Evolutionary conservation across 2,888 invertebrate species (phyloP).

Genomic region (Gisinianus flammeolus): DNA sequence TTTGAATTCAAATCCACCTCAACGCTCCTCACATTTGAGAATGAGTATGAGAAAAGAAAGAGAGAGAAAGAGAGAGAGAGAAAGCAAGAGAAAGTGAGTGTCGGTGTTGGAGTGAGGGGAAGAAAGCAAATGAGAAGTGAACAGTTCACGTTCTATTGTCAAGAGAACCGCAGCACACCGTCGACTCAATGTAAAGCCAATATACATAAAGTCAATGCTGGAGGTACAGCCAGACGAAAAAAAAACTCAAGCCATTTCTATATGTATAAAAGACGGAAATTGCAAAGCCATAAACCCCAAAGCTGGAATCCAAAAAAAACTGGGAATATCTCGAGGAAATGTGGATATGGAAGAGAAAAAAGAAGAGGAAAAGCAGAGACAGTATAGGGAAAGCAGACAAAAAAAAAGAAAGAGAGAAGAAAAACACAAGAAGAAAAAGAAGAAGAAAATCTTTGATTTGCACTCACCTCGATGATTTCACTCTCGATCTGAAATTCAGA

Average conservation of each 20-base stretch:
- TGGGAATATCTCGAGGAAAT: too few relatives aligned
- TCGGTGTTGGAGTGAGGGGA: background rate
- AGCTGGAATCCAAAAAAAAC: too few relatives aligned
- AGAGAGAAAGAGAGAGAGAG: background rate
- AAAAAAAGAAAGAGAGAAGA: background rate
- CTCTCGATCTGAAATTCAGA: constrained; percentile 52
- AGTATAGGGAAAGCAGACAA: background rate
- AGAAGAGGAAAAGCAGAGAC: background rate
- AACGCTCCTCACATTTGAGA: constrained; percentile 6
- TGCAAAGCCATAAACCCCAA: background rate
- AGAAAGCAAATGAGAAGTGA: constrained; percentile 29
- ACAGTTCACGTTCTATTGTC: too few relatives aligned
- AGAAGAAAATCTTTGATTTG: constrained; percentile 24
- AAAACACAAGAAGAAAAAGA: constrained; percentile 19
- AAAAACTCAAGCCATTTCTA: background rate
- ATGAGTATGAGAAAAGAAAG: background rate
- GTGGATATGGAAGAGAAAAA: background rate
- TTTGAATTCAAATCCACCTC: constrained; percentile 14
- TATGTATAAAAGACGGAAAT: background rate
- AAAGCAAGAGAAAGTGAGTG: too few relatives aligned
- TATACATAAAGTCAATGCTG: background rate
- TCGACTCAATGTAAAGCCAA: background rate
- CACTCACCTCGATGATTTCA: constrained; percentile 55
- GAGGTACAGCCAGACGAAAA: background rate
- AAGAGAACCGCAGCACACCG: too few relatives aligned